These are phyloP conservation scores for Ceratina calcarata DNA, from an alignment of 1,140 invertebrate species.

Conservation along the genomic window DNA sequence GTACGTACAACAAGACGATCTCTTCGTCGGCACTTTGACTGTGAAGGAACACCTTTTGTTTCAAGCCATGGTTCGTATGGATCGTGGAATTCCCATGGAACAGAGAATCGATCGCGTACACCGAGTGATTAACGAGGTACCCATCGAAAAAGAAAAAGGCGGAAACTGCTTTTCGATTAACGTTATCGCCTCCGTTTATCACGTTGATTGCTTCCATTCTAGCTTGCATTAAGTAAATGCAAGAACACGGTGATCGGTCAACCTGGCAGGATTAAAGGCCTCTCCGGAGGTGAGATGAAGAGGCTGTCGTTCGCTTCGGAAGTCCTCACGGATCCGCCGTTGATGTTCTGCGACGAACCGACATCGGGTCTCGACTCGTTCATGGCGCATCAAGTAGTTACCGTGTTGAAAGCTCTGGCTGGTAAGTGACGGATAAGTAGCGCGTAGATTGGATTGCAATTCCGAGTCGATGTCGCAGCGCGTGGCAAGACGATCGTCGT, in stretches of 20 bases:
- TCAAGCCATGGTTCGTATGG: slow-evolving; percentile 96
- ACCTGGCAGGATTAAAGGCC: slow-evolving; percentile 92
- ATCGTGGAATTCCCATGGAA: slow-evolving; percentile 86
- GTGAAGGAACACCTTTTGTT: slow-evolving; percentile 94
- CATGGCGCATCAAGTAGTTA: slow-evolving; percentile 94
- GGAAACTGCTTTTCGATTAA: neutral
- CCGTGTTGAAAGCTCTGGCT: slow-evolving; percentile 89
- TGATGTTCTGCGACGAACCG: slow-evolving; percentile 98
- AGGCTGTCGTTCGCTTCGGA: slow-evolving; percentile 97
- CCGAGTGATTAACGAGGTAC: slow-evolving; percentile 93
- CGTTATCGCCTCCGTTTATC: neutral
- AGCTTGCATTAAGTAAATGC: slow-evolving; percentile 93
- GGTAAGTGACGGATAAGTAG: slow-evolving; percentile 63
- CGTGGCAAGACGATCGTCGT: slow-evolving; percentile 94
- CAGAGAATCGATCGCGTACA: slow-evolving; percentile 92
- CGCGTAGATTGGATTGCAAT: neutral
- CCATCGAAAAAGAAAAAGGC: slow-evolving; percentile 32
- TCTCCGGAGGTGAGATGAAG: slow-evolving; percentile 98
- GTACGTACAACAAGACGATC: slow-evolving; percentile 97
- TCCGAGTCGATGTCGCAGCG: slow-evolving; percentile 21
- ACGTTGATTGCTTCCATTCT: slow-evolving; percentile 25
- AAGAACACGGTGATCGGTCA: slow-evolving; percentile 93
- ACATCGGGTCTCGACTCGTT: slow-evolving; percentile 94
- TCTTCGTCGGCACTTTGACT: slow-evolving; percentile 96
- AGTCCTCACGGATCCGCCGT: slow-evolving; percentile 95